phyloP scores from a whole-genome alignment of 2,113 vertebrate genomes.

The Passer montanus region DNA sequence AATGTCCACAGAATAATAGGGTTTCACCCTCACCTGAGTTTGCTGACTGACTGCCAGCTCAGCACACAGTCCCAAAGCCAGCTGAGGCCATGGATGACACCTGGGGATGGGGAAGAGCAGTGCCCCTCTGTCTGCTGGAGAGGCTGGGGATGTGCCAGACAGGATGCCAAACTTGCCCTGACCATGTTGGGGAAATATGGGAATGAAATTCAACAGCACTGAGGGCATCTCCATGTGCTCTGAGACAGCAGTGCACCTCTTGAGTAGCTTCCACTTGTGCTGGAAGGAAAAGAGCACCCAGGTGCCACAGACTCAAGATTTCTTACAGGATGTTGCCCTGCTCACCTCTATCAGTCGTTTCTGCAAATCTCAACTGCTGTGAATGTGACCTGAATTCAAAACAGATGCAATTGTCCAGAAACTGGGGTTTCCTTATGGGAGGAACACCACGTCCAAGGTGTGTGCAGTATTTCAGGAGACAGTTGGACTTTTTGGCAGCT shows the following conservation, averaged over 20 bases:
- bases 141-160: neutral
- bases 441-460: neutral
- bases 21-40: neutral
- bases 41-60: neutral
- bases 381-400: neutral
- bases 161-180: neutral
- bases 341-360: neutral
- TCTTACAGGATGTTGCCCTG: neutral
- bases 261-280: neutral
- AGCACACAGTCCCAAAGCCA: neutral
- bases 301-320: neutral
- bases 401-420: neutral
- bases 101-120: neutral
- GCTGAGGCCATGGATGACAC: neutral
- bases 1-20: neutral
- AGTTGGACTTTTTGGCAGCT: constrained; percentile 2
- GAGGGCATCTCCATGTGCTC: neutral
- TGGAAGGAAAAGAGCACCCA: neutral
- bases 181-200: rapidly evolving
- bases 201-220: neutral
- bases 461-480: neutral
- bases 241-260: neutral
- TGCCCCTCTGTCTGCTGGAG: neutral
- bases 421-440: neutral
- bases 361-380: neutral